A percentile compares a stretch with the other conserved stretches of the same genome.
These are phyloP conservation scores for Heliconius ethilla DNA, from an alignment of 2,888 invertebrate genomes.

Conservation along the genomic window DNA sequence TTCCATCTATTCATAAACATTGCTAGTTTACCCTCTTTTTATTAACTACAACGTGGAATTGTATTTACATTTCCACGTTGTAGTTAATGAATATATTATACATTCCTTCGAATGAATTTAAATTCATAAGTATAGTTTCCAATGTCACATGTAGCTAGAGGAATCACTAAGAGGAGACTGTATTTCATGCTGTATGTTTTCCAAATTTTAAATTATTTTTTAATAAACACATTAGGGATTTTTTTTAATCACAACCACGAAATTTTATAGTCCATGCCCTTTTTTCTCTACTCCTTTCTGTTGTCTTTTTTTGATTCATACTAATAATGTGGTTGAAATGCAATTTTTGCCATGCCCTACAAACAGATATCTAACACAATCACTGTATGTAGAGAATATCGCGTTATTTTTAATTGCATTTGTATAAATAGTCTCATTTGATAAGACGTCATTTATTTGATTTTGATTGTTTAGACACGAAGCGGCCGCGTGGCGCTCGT, in stretches of 20 bases:
- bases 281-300: not conserved
- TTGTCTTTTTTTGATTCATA: no score
- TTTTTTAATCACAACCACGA: not conserved
- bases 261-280: not conserved
- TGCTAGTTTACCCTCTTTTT: no score
- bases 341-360: no score
- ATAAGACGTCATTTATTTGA: constrained; percentile 9
- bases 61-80: no score
- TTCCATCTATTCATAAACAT: no score
- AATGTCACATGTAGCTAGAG: not conserved
- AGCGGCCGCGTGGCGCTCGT: constrained; percentile 19
- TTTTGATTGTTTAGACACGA: constrained; percentile 10
- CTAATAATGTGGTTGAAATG: no score
- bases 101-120: not conserved
- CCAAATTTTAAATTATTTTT: no score
- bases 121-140: not conserved
- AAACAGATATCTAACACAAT: not conserved
- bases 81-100: not conserved
- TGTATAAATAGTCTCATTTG: constrained; percentile 15
- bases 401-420: constrained; percentile 13
- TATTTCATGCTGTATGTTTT: no score
- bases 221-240: not conserved
- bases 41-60: no score
- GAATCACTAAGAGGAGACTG: not conserved
- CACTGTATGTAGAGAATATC: not conserved